Evolutionary conservation across 2,888 invertebrate species (phyloP), one percentile per base, ranked within the genome.

Genomic region (Monochamus alternatus): DNA sequence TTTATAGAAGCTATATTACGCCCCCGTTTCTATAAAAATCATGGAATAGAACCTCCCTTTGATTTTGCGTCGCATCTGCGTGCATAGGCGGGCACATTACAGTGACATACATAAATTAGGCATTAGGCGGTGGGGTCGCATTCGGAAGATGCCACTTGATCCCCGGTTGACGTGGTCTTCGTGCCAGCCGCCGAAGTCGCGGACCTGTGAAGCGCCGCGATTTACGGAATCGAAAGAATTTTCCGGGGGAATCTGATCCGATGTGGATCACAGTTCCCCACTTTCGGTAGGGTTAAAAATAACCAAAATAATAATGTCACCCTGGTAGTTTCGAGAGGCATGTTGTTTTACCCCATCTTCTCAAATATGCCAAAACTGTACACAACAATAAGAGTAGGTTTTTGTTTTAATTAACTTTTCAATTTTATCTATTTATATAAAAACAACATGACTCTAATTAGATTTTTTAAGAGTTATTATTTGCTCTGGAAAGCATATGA

Each of bases 21-120:
- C 10, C 14, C 55, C n/a, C n/a, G 14, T 55, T n/a, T n/a, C n/a
- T 55, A 55, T 14, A 14, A 3, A 14, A 55, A 55, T 14, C 10
- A 8, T 8, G 30, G 12, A 64, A 64, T 10, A 32, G n/a, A 12
- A 30, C 8, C 12, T 31, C 12, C n/a, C 52, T 52, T 55, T 51
- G 51, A 5, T 52, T 14, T 66, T 32, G 38, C 51, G 51, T 38
- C 52, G 66, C 31, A 66, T 59, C 47, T 78, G 73, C 75, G 74
- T 78, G 75, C 67, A 72, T 77, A 59, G 44, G 64, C 67, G 65
- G 64, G 60, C 76, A 73, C 73, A 58, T 78, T 77, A 77, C 65
- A 77, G 75, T 77, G 80, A 80, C 80, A 81, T 74, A 75, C 74
- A 81, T 79, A 79, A 79, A n/a, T n/a, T n/a, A n/a, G n/a, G n/a